Evolutionary conservation across 1,140 invertebrate species (phyloP).

Genomic region (Colletes latitarsis): DNA sequence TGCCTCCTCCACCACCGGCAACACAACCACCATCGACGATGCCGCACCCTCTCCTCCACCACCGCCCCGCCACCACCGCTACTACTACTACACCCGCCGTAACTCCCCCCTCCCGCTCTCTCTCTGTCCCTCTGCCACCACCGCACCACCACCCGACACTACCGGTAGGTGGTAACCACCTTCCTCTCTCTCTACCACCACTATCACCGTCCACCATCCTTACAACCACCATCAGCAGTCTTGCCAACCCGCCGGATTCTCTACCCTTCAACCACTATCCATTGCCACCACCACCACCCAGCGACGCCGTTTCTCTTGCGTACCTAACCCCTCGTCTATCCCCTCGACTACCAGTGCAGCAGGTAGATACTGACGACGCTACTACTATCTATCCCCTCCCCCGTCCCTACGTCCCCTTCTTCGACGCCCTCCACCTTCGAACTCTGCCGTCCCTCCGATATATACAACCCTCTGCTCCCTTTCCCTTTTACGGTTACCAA

Average conservation of each 20-base stretch:
- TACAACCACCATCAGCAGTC: conserved; percentile 36
- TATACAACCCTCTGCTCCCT: conserved; percentile 40
- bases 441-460: conserved; percentile 51
- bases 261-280: conserved; percentile 65
- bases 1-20: conserved; percentile 63
- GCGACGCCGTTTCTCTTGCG: conserved; percentile 42
- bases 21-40: conserved; percentile 49
- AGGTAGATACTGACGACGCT: conserved; percentile 67
- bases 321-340: conserved; percentile 35
- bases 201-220: conserved; percentile 40
- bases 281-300: conserved; percentile 54
- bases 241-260: conserved; percentile 45
- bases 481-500: conserved; percentile 38
- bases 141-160: conserved; percentile 36
- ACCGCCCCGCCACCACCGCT: conserved; percentile 39
- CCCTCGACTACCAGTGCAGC: conserved; percentile 54
- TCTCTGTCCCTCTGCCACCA: conserved; percentile 48
- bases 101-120: conserved; percentile 1
- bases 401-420: conserved; percentile 18
- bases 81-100: background rate
- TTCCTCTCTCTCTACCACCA: conserved; percentile 50
- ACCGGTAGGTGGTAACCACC: conserved; percentile 31
- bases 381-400: conserved; percentile 42
- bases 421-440: conserved; percentile 52
- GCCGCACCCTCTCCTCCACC: conserved; percentile 50